Evolutionary conservation across 2,113 vertebrate species (phyloP).

Genomic region (Poecile atricapillus): DNA sequence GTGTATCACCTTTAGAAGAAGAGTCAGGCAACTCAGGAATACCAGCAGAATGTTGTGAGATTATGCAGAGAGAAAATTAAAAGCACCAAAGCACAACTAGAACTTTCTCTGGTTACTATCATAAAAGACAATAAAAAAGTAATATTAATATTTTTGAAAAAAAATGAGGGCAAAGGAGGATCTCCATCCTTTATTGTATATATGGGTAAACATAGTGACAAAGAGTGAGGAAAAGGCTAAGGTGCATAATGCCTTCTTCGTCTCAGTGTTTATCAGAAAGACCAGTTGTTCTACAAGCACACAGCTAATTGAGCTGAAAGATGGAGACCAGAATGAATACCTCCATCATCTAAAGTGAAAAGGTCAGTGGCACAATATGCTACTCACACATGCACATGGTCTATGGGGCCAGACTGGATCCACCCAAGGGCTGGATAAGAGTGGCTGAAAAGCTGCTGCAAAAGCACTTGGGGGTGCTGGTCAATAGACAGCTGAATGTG

Average conservation of each 20-base stretch:
- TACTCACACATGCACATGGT: background rate
- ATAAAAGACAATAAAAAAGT: background rate
- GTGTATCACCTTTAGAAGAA: background rate
- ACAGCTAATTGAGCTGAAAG: background rate
- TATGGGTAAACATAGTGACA: background rate
- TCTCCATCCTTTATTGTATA: background rate
- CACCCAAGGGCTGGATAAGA: background rate
- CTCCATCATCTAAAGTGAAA: background rate
- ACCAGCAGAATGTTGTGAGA: too few relatives aligned
- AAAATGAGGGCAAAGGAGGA: background rate
- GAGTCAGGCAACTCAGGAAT: background rate
- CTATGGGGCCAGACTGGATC: background rate
- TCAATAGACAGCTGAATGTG: background rate
- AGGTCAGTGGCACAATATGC: background rate
- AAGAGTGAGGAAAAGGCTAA: background rate
- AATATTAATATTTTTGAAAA: background rate
- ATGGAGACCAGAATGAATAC: background rate
- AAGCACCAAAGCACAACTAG: background rate
- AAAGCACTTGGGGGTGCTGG: background rate
- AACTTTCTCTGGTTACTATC: background rate
- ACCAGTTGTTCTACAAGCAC: background rate
- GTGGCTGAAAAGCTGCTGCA: background rate
- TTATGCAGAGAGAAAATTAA: background rate
- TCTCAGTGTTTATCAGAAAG: background rate
- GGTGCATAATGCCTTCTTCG: background rate